Evolutionary conservation across 2,113 vertebrate genomes (phyloP).

Genomic region (Microtus pennsylvanicus): DNA sequence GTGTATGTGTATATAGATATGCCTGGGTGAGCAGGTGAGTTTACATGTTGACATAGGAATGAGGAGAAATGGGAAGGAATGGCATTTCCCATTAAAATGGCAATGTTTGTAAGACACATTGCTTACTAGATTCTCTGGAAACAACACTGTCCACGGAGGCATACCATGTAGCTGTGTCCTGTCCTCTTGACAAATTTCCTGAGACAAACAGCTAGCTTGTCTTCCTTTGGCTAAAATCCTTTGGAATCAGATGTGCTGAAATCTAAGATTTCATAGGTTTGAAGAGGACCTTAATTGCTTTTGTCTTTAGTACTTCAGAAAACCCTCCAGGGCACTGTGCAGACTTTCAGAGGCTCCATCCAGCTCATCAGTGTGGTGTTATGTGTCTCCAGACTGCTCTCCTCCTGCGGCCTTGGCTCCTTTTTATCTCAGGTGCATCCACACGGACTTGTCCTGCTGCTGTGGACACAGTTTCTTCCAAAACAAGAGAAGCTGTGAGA

Average conservation of each 20-base stretch:
- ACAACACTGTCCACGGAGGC: conserved; percentile 33
- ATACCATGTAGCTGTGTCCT: conserved; percentile 70
- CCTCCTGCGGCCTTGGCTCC: not conserved
- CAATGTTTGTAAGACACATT: conserved; percentile 28
- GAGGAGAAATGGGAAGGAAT: not conserved
- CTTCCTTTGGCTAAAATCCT: conserved; percentile 71
- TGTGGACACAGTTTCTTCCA: not conserved
- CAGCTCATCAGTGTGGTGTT: conserved; percentile 54
- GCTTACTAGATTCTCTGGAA: conserved; percentile 29
- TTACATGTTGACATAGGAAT: not conserved
- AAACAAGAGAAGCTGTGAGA: not conserved
- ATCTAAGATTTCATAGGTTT: conserved; percentile 75
- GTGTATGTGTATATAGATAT: not conserved
- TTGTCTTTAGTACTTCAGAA: conserved; percentile 76
- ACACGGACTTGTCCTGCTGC: not conserved
- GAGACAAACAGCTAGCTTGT: conserved; percentile 78
- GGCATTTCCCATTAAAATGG: not conserved
- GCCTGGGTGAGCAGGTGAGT: not conserved
- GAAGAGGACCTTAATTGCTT: conserved; percentile 73
- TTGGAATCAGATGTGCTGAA: conserved; percentile 79
- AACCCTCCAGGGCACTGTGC: conserved; percentile 71
- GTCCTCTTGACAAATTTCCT: conserved; percentile 76
- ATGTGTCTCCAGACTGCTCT: conserved; percentile 52
- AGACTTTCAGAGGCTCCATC: conserved; percentile 49
- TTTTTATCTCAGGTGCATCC: not conserved